Evolutionary conservation across 2,888 invertebrate species (phyloP), one percentile per base, ranked within the genome.

Genomic region (Chrysolina haemoptera): DNA sequence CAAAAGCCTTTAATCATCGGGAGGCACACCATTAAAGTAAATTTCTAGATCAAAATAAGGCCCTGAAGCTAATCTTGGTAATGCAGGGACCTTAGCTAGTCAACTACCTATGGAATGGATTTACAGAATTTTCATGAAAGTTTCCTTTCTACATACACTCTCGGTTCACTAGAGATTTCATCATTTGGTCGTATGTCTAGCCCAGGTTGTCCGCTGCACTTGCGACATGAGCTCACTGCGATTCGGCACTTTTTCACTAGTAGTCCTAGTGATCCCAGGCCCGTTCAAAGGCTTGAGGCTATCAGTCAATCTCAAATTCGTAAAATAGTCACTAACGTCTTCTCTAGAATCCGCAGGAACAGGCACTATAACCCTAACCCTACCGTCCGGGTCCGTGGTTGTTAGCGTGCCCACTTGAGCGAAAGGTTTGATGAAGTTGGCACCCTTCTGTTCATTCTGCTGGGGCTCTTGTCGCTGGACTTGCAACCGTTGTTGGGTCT

Each of bases 241-340:
- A 85, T 95, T 94, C 6, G 96, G 95, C 75, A 96, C 93, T 86
- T 95, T 94, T 84, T 96, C 96, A 88, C 96, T 96, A 41, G 95
- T 95, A 64, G 94, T 93, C 80, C 96, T 90, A 0, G 93, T 93
- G 78, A 94, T 94, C 6, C 92, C 90, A 1, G 92, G 90, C 22
- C 92, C 91, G 43, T 92, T 92, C 83, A 89, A 84, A 48, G 75
- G 75, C 75, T 89, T 85, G 22, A 89, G 88, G 80, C 90, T 90
- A 71, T 90, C 90, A 68, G 89, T 89, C 46, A 93, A 90, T 73
- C 91, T 90, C 22, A 93, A 87, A 50, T 91, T 90, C 11, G 91
- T 88, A 11, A 92, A 75, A 66, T 86, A 78, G 74, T 84, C 85
- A 77, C 81, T 82, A 9, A 86, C 81, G 74, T 86, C 86, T 43